These are phyloP conservation scores for Enteromius argenteus DNA, from an alignment of 2,797 vertebrate species.

Conservation along the genomic window DNA sequence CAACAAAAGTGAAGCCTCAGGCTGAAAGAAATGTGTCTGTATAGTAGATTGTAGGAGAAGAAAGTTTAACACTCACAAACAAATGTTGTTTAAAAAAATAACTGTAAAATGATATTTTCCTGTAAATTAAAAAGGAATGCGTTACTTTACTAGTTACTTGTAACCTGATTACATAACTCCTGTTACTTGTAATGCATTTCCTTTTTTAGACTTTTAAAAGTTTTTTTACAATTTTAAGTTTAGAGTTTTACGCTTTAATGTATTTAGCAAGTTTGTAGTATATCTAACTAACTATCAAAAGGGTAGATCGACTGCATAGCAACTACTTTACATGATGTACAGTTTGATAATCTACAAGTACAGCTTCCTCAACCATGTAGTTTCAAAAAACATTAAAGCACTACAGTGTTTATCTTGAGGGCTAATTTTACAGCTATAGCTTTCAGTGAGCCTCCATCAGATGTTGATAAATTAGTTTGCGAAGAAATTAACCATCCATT, in stretches of 20 bases:
- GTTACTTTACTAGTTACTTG: not conserved
- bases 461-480: conserved; percentile 27
- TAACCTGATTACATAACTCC: not conserved
- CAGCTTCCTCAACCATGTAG: not conserved
- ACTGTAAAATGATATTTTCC: not conserved
- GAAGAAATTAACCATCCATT: conserved; percentile 31
- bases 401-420: not conserved
- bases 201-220: not conserved
- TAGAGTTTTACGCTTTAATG: not conserved
- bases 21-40: not conserved
- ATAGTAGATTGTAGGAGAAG: not conserved
- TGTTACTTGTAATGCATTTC: not conserved
- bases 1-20: not conserved
- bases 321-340: not conserved
- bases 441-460: conserved; percentile 31
- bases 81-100: no score
- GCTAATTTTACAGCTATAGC: not conserved
- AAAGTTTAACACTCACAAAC: not conserved
- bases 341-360: not conserved
- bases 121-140: not conserved
- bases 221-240: not conserved
- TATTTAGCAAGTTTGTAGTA: not conserved
- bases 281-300: not conserved
- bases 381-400: conserved; percentile 5
- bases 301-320: not conserved